Evolutionary conservation across 1,140 invertebrate genomes (phyloP).

Genomic region (Zaprionus camerounensis): DNA sequence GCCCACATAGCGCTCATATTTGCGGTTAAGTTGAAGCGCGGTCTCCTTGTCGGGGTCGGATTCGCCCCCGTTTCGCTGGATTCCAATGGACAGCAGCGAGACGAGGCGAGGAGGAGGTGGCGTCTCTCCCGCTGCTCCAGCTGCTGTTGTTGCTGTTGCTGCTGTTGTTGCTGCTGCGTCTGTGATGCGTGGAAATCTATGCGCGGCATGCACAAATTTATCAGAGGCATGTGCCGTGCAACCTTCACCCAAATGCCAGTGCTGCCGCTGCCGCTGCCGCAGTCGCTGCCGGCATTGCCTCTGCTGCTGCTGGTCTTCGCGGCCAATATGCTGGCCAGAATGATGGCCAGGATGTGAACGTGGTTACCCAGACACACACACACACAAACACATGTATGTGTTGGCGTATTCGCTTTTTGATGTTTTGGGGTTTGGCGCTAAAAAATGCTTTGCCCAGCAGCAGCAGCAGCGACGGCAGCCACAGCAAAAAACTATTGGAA

Average conservation of each 20-base stretch:
- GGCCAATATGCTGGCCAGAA: conserved; percentile 67
- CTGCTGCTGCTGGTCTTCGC: conserved; percentile 18
- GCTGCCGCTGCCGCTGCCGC: conserved; percentile 27
- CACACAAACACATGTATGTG: conserved; percentile 16
- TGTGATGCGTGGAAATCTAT: conserved; percentile 67
- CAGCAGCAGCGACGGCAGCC: conserved; percentile 41
- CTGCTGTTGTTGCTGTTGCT: too few relatives aligned
- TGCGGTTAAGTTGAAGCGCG: conserved; percentile 54
- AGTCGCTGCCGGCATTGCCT: conserved; percentile 55
- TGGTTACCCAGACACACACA: conserved; percentile 36
- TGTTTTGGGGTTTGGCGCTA: conserved; percentile 78
- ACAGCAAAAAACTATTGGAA: conserved; percentile 74
- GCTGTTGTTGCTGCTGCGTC: conserved; percentile 5
- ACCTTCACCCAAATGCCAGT: conserved; percentile 79
- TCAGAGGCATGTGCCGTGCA: conserved; percentile 70
- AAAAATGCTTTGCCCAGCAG: conserved; percentile 68
- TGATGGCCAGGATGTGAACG: conserved; percentile 51
- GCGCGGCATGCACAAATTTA: conserved; percentile 80
- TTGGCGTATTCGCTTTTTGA: conserved; percentile 71
- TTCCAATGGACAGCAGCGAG: neutral
- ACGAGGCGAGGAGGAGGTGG: neutral
- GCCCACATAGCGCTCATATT: conserved; percentile 65
- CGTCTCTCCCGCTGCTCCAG: neutral
- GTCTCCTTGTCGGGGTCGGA: conserved; percentile 4
- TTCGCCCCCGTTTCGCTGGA: neutral